Evolutionary conservation across 2,888 invertebrate genomes (phyloP), one percentile per base, ranked within the genome.

Genomic region (Drosophila bunnanda): DNA sequence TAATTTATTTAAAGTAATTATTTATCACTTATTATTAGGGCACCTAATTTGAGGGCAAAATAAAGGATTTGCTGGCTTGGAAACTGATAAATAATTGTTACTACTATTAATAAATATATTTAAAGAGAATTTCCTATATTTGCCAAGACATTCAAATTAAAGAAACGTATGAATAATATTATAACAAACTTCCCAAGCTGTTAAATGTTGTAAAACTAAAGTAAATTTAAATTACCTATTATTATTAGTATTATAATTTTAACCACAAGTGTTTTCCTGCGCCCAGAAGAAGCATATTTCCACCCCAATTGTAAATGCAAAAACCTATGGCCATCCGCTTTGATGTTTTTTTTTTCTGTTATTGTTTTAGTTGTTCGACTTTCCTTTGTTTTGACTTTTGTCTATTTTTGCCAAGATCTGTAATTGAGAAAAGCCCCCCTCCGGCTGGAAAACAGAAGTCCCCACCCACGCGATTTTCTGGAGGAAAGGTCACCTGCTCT

Each of bases 401-500:
- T 48, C 56, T 75, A 75, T 74, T 74, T 74, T 75, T 60, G 73
- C 75, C 44, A 53, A 58, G 60, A 46, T 67, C 53, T 57, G 74
- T 72, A 73, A 71, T 64, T 64, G 74, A 64, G 41, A 57, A 64
- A 71, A 62, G 50, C 32, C 39, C 71, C 62, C 61, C 41, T 17
- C 25, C 15, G 25, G 36, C 41, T 52, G 15, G 30, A 54, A 22
- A 34, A 48, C 54, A 59, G 46, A 64, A 46, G 34, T 17, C 41
- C 15, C 61, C 39, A 25, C 67, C 61, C 56, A 64, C 72, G 8
- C 56, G 46, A 28, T 34, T 48, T 28, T 64, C 65, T 54, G 74
- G 72, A 60, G 67, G 71, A 70, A 73, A 72, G 72, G 72, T 72
- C 72, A 72, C 53, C 75, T 74, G 74, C 52, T 74, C 67, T 86